Conservation (phyloP, 2,113 vertebrate genomes). For the Pluvialis apricaria region DNA sequence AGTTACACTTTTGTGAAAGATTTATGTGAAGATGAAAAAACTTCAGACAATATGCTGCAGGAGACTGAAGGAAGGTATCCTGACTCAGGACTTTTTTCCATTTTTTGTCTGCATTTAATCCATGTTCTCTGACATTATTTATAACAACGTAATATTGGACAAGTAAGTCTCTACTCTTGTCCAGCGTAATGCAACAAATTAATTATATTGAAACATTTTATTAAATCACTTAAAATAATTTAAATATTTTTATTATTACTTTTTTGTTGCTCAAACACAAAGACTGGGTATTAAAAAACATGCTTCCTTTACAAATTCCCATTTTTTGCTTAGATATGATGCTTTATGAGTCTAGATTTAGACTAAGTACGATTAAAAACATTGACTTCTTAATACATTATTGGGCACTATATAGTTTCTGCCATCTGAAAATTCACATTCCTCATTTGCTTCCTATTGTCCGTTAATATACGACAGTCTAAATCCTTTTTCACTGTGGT, state of each 20-base stretch:
- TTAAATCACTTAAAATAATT: neutral
- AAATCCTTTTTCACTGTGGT: neutral
- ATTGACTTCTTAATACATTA: neutral
- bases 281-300: rapidly evolving
- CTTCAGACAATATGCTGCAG: neutral
- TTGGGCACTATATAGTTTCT: neutral
- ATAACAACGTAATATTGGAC: neutral
- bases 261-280: neutral
- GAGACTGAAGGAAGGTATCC: neutral
- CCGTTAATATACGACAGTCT: neutral
- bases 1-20: neutral
- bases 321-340: neutral
- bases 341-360: neutral
- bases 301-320: neutral
- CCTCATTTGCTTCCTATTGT: neutral
- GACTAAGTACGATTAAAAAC: neutral
- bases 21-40: neutral
- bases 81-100: neutral
- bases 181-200: neutral
- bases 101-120: neutral
- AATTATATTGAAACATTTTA: neutral
- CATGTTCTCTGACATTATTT: neutral
- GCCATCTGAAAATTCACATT: neutral
- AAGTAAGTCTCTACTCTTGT: neutral
- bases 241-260: neutral